Percentiles rank a stretch among this genome's conserved stretches.
phyloP scores from a whole-genome alignment of 1,140 invertebrate genomes.

The Ladona fulva region DNA sequence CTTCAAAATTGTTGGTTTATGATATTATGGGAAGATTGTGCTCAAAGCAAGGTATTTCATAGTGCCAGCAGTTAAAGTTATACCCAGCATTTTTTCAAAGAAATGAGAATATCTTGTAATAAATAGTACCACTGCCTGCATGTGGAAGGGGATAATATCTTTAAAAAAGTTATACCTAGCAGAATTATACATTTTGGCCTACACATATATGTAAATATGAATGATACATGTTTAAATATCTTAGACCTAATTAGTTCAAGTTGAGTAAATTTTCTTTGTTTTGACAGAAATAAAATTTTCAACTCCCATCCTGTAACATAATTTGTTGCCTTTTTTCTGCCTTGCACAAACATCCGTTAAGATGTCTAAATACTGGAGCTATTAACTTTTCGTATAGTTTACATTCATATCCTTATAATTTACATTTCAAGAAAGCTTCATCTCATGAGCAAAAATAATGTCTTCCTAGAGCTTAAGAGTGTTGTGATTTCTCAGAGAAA shows the following conservation, averaged over 20 bases:
- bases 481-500: too few relatives aligned
- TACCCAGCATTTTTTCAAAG: not conserved
- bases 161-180: not conserved
- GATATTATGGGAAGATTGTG: not conserved
- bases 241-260: not conserved
- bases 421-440: too few relatives aligned
- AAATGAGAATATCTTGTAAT: not conserved
- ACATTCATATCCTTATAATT: too few relatives aligned
- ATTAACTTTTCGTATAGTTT: too few relatives aligned
- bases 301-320: too few relatives aligned
- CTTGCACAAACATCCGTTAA: too few relatives aligned
- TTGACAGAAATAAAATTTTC: too few relatives aligned
- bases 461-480: too few relatives aligned
- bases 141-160: not conserved
- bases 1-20: not conserved
- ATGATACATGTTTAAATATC: not conserved
- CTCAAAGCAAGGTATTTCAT: not conserved
- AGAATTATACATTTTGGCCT: not conserved
- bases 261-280: too few relatives aligned
- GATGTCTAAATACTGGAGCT: too few relatives aligned
- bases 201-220: not conserved
- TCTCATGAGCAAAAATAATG: too few relatives aligned
- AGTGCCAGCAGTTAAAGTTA: not conserved
- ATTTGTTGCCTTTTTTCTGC: too few relatives aligned
- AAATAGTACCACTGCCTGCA: not conserved